Evolutionary conservation across 2,888 invertebrate genomes (phyloP), one percentile per base, ranked within the genome.

Genomic region (Piscicola geometra): DNA sequence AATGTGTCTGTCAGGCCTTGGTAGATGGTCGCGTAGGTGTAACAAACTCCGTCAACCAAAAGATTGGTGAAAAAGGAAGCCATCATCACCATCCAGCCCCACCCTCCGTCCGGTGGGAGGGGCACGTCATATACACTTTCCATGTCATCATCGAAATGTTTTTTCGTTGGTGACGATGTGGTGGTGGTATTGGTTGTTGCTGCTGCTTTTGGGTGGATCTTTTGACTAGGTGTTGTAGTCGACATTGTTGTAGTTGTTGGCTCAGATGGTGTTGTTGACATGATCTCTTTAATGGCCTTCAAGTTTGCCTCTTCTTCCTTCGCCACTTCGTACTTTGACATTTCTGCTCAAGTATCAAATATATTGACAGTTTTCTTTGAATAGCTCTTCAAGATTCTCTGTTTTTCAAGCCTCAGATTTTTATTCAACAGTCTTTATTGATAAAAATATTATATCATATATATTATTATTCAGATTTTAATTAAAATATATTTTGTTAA

Each of bases 1-100:
- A 93, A 93, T 47, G 90, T 89, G 0, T 86, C 78, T 70, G 88
- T 86, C 56, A 94, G 91, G 1, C 88, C 87, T 1, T 47, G 76
- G 67, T 66, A 77, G 50, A 77, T 71, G 52, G 75, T 71, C 30
- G 69, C 52, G 25, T 75, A 77, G 18, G 77, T 77, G 52, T 77
- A 77, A 50, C 77, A 77, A 0, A 71, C 64, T 1, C 77, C 77
- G 52, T 77, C 77, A 28, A 77, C 77, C 5, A 77, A 52, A 21
- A 77, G 64, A 52, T 75, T 76, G 72, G 71, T 68, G 60, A 77
- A 60, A 64, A 77, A 76, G 56, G 76, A 77, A 18, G 77, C 76
- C 12, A 71, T 36, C 66, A 70, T 75, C 21, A 77, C 60, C 52
- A 71, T 67, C 77, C 77, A 77, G 21, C 77, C 77, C 75, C 75